phyloP scores from a whole-genome alignment of 2,113 vertebrate genomes.

The Malurus alboscapulatus region DNA sequence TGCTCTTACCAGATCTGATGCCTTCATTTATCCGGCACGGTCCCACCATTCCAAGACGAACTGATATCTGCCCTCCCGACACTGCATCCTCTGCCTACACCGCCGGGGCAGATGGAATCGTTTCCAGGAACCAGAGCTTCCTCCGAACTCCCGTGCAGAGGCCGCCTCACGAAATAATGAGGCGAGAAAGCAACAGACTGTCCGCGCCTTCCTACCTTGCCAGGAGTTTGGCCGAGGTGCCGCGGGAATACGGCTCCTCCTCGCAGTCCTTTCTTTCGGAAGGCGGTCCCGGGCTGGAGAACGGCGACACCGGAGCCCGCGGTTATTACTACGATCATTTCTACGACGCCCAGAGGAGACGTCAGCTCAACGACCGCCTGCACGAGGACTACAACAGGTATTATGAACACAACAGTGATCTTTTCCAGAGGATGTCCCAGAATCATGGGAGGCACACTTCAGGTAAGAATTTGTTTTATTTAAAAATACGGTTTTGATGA shows the following conservation, averaged over 20 bases:
- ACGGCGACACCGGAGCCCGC: constrained; percentile 81
- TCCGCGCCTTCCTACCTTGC: constrained; percentile 90
- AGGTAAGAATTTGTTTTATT: constrained; percentile 68
- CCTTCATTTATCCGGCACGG: constrained; percentile 98
- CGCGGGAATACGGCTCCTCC: constrained; percentile 87
- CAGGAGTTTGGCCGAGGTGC: constrained; percentile 84
- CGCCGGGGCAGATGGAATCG: constrained; percentile 74
- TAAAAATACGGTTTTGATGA: rapidly evolving
- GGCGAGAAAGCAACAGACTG: constrained; percentile 90
- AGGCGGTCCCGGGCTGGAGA: constrained; percentile 80
- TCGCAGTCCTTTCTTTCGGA: constrained; percentile 89
- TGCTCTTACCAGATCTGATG: constrained; percentile 86
- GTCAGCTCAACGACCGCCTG: constrained; percentile 79
- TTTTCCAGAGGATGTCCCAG: constrained; percentile 87
- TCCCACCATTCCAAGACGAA: constrained; percentile 92
- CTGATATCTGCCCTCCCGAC: constrained; percentile 86
- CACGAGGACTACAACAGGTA: constrained; percentile 90
- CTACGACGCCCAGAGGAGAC: constrained; percentile 84
- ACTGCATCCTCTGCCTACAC: constrained; percentile 75
- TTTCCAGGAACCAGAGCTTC: constrained; percentile 88
- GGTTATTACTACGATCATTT: constrained; percentile 86
- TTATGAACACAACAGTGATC: constrained; percentile 87
- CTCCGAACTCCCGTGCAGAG: constrained; percentile 83
- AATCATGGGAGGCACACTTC: constrained; percentile 84
- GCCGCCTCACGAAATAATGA: constrained; percentile 84